Evolutionary conservation across 1,140 invertebrate species (phyloP).

Genomic region (Neodiprion virginianus): DNA sequence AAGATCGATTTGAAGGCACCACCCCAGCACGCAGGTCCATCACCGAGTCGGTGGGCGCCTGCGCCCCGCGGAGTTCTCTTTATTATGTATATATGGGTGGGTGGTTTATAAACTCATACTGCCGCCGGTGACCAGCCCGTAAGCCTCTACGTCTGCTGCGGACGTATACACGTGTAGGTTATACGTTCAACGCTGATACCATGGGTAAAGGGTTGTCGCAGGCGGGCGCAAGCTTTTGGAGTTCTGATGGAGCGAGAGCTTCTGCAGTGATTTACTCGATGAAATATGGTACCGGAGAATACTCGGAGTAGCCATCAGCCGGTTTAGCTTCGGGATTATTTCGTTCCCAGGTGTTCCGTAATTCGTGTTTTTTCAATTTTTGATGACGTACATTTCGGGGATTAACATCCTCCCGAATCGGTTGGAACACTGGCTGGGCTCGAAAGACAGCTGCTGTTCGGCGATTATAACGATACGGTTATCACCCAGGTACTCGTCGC

Average conservation of each 20-base stretch:
- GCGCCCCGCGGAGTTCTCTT: background rate
- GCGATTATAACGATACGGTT: too few species aligned
- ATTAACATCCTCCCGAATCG: too few species aligned
- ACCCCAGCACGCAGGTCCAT: background rate
- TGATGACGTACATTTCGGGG: too few species aligned
- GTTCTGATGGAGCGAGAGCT: background rate
- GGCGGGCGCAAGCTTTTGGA: background rate
- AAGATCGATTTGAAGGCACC: constrained; percentile 2
- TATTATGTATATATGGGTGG: background rate
- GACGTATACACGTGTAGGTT: background rate
- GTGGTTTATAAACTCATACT: constrained; percentile 3
- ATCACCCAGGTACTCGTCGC: too few species aligned
- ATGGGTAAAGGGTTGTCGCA: background rate
- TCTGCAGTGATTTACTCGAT: constrained; percentile 1
- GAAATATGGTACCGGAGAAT: background rate
- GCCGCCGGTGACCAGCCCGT: background rate
- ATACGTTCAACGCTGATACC: background rate
- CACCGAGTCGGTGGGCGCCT: background rate
- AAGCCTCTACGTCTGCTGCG: background rate
- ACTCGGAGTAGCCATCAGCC: too few species aligned
- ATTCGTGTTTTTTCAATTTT: background rate
- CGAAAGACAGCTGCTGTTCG: too few species aligned
- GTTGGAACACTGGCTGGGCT: too few species aligned
- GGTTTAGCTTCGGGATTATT: too few species aligned
- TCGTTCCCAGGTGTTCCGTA: too few species aligned